Evolutionary conservation across 2,797 vertebrate species (phyloP).

Genomic region (Pterois miles): DNA sequence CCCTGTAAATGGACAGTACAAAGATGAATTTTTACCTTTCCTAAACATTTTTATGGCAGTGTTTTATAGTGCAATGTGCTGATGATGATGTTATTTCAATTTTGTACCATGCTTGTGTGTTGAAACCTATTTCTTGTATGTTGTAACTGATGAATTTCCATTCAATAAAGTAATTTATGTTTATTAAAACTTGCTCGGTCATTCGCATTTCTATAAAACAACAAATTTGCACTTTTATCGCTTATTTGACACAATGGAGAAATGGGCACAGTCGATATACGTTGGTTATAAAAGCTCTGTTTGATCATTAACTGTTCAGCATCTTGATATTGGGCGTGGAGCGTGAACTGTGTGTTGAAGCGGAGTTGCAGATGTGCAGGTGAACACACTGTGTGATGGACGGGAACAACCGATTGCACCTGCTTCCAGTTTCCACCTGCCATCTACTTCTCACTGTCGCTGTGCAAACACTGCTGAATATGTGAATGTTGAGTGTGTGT

Average conservation of each 20-base stretch:
- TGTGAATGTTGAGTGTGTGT: constrained; percentile 1
- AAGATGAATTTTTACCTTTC: constrained; percentile 67
- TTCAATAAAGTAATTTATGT: constrained; percentile 88
- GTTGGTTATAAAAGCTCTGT: constrained; percentile 33
- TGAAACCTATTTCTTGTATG: constrained; percentile 70
- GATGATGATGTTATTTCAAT: constrained; percentile 68
- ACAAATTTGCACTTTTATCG: neutral
- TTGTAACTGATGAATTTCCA: constrained; percentile 70
- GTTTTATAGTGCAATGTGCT: constrained; percentile 81
- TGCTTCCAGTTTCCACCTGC: constrained; percentile 79
- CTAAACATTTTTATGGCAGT: constrained; percentile 68
- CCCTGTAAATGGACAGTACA: constrained; percentile 54
- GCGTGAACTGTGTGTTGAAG: constrained; percentile 40
- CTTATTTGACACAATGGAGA: neutral
- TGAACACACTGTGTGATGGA: constrained; percentile 68
- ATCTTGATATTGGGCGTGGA: constrained; percentile 10
- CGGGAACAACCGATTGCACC: constrained; percentile 72
- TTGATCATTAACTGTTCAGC: constrained; percentile 68
- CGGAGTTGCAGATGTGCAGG: constrained; percentile 69
- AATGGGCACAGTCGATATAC: neutral
- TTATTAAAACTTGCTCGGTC: constrained; percentile 70
- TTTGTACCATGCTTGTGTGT: constrained; percentile 80
- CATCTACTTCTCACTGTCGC: constrained; percentile 50
- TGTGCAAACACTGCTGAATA: constrained; percentile 68
- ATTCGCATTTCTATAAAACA: neutral